These are phyloP conservation scores for Epinephelus coioides DNA, from an alignment of 2,797 vertebrate species.

Conservation along the genomic window DNA sequence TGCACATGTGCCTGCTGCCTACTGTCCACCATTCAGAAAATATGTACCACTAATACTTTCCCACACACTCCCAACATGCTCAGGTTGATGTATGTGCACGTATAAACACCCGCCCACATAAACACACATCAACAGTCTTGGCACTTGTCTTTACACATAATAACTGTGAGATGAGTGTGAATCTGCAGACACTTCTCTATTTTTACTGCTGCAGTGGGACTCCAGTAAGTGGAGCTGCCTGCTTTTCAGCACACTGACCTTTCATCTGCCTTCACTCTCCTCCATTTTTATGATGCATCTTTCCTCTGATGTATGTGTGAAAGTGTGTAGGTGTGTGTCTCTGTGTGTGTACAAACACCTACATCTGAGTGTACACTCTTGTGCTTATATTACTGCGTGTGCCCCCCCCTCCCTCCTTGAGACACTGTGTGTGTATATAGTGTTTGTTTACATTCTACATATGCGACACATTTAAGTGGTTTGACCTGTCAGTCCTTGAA, in stretches of 20 bases:
- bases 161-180: slow-evolving; percentile 50
- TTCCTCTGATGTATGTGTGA: slow-evolving; percentile 33
- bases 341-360: slow-evolving; percentile 28
- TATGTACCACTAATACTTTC: slow-evolving; percentile 25
- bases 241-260: slow-evolving; percentile 65
- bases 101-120: slow-evolving; percentile 14
- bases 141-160: slow-evolving; percentile 47
- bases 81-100: not conserved
- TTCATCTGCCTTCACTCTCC: slow-evolving; percentile 57
- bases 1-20: slow-evolving; percentile 28
- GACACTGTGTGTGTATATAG: not conserved
- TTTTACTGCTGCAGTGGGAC: slow-evolving; percentile 52
- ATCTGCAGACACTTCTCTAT: slow-evolving; percentile 56
- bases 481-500: not conserved
- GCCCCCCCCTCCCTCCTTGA: not conserved
- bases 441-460: slow-evolving; percentile 6
- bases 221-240: slow-evolving; percentile 38
- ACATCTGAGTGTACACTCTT: not conserved
- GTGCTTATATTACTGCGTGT: not conserved
- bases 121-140: slow-evolving; percentile 15
- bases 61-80: slow-evolving; percentile 23
- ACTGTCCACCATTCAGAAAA: slow-evolving; percentile 16
- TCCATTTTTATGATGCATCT: slow-evolving; percentile 50
- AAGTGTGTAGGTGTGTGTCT: slow-evolving; percentile 20
- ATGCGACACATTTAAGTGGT: not conserved